These are phyloP conservation scores for Penaeus japonicus DNA, from an alignment of 1,140 invertebrate genomes.

Conservation along the genomic window DNA sequence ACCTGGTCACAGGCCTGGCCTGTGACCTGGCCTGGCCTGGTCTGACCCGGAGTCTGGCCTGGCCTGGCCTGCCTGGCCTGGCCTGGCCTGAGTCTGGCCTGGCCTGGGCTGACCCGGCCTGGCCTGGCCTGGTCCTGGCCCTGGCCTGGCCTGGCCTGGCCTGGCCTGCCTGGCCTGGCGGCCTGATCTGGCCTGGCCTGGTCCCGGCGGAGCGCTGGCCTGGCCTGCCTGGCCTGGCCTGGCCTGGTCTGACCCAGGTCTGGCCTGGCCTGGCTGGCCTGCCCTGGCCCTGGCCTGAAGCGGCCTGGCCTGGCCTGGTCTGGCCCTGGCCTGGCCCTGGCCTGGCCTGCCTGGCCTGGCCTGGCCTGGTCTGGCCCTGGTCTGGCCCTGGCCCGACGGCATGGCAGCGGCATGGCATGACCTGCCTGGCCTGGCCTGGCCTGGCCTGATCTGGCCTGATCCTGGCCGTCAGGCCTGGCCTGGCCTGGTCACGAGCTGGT, in stretches of 20 bases:
- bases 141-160: constrained; percentile 33
- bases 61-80: constrained; percentile 36
- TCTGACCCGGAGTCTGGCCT: constrained; percentile 33
- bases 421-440: constrained; percentile 40
- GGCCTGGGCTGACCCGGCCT: constrained; percentile 30
- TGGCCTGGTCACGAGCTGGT: constrained; percentile 47
- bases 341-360: constrained; percentile 44
- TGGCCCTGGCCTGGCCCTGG: constrained; percentile 37
- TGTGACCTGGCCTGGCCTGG: constrained; percentile 41
- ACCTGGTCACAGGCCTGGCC: constrained; percentile 36
- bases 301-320: constrained; percentile 46
- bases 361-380: constrained; percentile 33
- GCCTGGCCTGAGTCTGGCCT: constrained; percentile 34
- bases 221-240: constrained; percentile 48
- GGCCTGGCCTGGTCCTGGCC: constrained; percentile 40
- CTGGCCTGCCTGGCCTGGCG: not conserved
- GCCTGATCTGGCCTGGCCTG: constrained; percentile 39
- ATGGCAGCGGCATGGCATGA: constrained; percentile 33
- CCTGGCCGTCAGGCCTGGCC: constrained; percentile 50
- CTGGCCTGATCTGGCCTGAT: constrained; percentile 52
- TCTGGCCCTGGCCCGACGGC: constrained; percentile 38
- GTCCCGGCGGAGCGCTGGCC: constrained; percentile 25
- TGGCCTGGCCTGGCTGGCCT: constrained; percentile 18
- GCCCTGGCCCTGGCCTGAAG: constrained; percentile 33
- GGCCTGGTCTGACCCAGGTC: constrained; percentile 45